These are phyloP conservation scores for Callopanchax toddi DNA, from an alignment of 2,113 vertebrate genomes.

Conservation along the genomic window DNA sequence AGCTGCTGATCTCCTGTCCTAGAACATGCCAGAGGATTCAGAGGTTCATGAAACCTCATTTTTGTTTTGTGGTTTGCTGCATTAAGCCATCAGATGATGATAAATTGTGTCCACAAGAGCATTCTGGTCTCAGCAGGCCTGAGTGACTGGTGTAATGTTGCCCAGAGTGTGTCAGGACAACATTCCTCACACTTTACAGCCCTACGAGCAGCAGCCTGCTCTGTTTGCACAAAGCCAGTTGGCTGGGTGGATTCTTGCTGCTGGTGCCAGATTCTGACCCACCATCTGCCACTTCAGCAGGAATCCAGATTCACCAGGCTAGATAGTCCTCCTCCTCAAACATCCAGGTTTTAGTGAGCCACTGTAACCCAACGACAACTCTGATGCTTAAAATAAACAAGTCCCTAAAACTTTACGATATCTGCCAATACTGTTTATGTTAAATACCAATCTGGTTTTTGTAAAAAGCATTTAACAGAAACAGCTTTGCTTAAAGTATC, in stretches of 20 bases:
- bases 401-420: too few species aligned
- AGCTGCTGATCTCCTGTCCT: not conserved
- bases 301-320: slow-evolving; percentile 1
- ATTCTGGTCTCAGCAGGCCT: not conserved
- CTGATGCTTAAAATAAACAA: too few species aligned
- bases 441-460: too few species aligned
- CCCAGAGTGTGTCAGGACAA: slow-evolving; percentile 10
- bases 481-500: too few species aligned
- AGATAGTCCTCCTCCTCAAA: not conserved
- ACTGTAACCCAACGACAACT: too few species aligned
- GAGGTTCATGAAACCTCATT: not conserved
- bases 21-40: not conserved
- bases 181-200: slow-evolving; percentile 3
- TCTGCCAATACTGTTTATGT: too few species aligned
- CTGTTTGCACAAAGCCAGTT: slow-evolving; percentile 1
- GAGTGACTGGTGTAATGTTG: not conserved
- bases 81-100: not conserved
- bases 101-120: not conserved
- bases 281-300: not conserved
- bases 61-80: not conserved
- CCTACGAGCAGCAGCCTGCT: not conserved
- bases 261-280: slow-evolving; percentile 5
- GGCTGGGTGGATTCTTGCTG: not conserved
- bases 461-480: too few species aligned
- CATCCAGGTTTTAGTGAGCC: slow-evolving; percentile 1